Conservation (phyloP, 2,113 vertebrate species). For the Oryzias melastigma region DNA sequence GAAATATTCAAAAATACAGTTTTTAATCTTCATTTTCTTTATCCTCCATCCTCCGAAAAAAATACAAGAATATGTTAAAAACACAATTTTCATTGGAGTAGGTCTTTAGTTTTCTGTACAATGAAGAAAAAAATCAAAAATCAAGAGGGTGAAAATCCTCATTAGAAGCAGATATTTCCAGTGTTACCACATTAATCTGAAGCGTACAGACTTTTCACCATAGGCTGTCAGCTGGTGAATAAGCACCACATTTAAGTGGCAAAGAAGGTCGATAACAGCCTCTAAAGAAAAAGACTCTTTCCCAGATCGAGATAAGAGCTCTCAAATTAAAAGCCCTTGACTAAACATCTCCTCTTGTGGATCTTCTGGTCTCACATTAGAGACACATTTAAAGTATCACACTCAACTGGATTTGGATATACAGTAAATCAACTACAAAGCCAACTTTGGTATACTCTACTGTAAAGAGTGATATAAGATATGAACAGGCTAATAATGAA, state of each 20-base stretch:
- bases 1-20: no score
- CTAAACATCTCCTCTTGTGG: constrained; percentile 17
- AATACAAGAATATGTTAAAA: no score
- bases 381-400: not conserved
- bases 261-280: constrained; percentile 39
- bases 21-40: no score
- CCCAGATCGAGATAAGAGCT: constrained; percentile 36
- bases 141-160: not conserved
- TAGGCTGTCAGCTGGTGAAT: constrained; percentile 46
- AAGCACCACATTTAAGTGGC: constrained; percentile 43
- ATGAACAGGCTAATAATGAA: constrained; percentile 20
- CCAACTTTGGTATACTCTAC: not conserved
- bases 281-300: constrained; percentile 30
- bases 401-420: not conserved
- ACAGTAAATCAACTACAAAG: constrained; percentile 1
- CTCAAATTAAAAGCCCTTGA: constrained; percentile 35
- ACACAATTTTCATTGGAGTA: no score
- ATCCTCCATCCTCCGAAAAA: no score
- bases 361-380: not conserved
- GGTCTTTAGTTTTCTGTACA: not conserved
- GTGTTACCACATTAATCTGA: not conserved
- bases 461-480: constrained; percentile 32
- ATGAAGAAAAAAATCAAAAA: not conserved
- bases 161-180: not conserved
- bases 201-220: constrained; percentile 24